Evolutionary conservation across 1,140 invertebrate species (phyloP).

Genomic region (Littorina saxatilis): DNA sequence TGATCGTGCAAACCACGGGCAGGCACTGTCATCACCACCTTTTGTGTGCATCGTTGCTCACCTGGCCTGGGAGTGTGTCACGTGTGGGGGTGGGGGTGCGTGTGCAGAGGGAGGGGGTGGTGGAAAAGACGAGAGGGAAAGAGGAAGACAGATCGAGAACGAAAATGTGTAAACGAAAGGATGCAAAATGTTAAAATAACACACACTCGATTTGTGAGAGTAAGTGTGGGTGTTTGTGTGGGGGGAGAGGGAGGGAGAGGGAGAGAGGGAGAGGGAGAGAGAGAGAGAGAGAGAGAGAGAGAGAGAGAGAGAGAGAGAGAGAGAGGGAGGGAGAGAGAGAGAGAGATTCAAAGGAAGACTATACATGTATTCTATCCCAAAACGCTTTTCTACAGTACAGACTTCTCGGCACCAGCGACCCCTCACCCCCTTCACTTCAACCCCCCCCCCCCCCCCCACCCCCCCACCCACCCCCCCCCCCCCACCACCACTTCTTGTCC

Average conservation of each 20-base stretch:
- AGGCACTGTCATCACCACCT: no score
- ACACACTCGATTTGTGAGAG: no score
- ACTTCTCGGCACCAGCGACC: neutral
- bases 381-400: neutral
- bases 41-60: no score
- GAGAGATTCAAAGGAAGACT: neutral
- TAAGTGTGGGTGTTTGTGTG: no score
- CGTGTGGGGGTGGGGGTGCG: no score
- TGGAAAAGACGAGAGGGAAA: neutral
- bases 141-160: constrained; percentile 35
- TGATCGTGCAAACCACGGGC: no score
- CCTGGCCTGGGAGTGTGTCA: no score
- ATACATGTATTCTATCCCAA: neutral
- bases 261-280: constrained; percentile 26
- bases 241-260: no score
- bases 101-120: no score
- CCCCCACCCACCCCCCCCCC: neutral
- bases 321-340: neutral
- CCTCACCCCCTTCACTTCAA: neutral
- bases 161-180: no score
- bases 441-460: neutral
- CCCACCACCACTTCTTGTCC: neutral
- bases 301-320: no score
- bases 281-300: constrained; percentile 11
- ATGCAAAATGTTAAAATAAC: no score